phyloP scores from a whole-genome alignment of 2,113 vertebrate genomes.

The rabbit (Oryctolagus cuniculus) region DNA sequence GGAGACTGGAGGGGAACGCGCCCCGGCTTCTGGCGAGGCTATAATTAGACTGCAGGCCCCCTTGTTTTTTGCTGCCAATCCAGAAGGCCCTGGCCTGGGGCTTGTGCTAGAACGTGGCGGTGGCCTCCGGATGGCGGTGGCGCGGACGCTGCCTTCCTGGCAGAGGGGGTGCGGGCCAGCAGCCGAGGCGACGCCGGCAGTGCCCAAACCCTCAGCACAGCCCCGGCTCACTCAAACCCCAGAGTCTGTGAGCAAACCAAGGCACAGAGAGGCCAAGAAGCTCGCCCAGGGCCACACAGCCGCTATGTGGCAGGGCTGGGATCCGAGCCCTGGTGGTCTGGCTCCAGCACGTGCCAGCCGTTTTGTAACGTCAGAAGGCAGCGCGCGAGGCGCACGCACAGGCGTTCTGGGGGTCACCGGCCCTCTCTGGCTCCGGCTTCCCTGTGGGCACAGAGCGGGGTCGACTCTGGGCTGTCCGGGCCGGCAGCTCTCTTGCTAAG shows the following conservation, averaged over 20 bases:
- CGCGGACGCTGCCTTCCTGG: accelerated
- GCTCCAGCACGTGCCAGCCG: accelerated
- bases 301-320: accelerated
- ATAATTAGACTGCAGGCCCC: not conserved
- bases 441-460: too few relatives aligned
- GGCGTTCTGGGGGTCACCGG: accelerated
- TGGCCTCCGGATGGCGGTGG: not conserved
- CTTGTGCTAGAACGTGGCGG: too few relatives aligned
- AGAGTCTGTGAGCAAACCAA: accelerated
- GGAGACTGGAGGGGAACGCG: not conserved
- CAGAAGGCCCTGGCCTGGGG: not conserved
- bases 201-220: not conserved
- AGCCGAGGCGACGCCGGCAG: accelerated
- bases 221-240: accelerated
- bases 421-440: not conserved
- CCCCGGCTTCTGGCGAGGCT: constrained; percentile 12
- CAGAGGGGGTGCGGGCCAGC: accelerated
- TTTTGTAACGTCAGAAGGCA: too few relatives aligned
- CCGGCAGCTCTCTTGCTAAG: not conserved
- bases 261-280: not conserved
- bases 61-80: not conserved
- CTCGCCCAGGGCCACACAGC: accelerated
- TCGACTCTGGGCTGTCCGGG: not conserved
- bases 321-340: not conserved
- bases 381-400: accelerated